Evolutionary conservation across 2,888 invertebrate genomes (phyloP), one percentile per base, ranked within the genome.

Genomic region (Tetanocera ferruginea): DNA sequence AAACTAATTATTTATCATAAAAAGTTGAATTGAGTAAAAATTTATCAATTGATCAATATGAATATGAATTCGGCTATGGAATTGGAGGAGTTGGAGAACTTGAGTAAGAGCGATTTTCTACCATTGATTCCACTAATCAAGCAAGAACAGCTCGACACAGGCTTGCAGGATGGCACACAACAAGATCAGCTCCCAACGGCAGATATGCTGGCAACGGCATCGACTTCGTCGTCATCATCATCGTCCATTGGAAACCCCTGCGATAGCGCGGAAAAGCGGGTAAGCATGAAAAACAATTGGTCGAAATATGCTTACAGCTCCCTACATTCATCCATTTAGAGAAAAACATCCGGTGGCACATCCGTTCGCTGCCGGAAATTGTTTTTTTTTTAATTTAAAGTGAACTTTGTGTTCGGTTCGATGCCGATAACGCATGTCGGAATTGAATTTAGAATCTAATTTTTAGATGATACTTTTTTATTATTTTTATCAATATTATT

Each of bases 181-280:
- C 83, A 84, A 77, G 85, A 86, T 66, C 87, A 85, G 75, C 82
- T 86, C 57, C 83, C 84, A 6, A 83, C 79, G 52, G 80, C 84
- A 57, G 84, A 84, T 23, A 83, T 82, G 1, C 83, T 86, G 34
- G 83, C 86, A 9, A 83, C 87, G 6, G 85, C 87, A 6, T 80
- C 83, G 17, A 80, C 81, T 11, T 85, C 88, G 23, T 85, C 86
- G 51, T 80, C 83, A 9, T 80, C 81, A 9, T 84, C 87, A 31
- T 86, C 87, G 23, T 87, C 87, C n/a, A 83, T 87, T 81, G 87
- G 88, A 17, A 90, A 90, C 85, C 89, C 89, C 73, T 90, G 90
- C 76, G 90, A 90, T 79, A 90, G 90, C 80, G 90, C 88, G 25
- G 90, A 90, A 76, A 90, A 90, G 82, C 87, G 90, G 85, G 90